A percentile compares a stretch with the other conserved stretches of the same genome.
phyloP scores from a whole-genome alignment of 37 sponge, comb jelly and placozoan genomes.

The Oopsacas minuta region DNA sequence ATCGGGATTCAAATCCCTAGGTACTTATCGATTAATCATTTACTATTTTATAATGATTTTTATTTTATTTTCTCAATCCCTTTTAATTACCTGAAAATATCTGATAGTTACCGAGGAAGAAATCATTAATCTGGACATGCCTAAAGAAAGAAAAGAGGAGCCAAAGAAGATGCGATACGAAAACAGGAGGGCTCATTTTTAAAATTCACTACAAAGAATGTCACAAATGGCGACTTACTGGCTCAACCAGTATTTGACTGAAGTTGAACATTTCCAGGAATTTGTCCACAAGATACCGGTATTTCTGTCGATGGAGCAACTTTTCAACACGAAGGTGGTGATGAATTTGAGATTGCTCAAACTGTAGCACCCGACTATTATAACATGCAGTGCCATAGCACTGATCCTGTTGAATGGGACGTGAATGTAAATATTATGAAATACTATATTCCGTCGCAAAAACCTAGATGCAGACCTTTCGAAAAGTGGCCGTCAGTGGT shows the following conservation, averaged over 20 bases:
- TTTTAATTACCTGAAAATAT: not conserved
- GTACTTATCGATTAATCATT: too few relatives aligned
- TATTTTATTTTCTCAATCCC: not conserved
- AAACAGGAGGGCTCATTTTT: not conserved
- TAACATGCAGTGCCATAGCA: not conserved
- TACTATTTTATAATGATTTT: too few relatives aligned
- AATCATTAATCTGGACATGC: not conserved
- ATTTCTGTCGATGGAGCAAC: not conserved
- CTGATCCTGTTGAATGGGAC: conserved; percentile 1
- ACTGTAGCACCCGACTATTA: not conserved
- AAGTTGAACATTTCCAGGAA: not conserved
- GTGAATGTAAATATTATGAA: not conserved
- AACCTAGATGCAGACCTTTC: not conserved
- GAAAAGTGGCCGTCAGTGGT: not conserved
- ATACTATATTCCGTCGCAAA: conserved; percentile 2
- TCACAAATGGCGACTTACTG: not conserved
- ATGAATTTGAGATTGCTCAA: not conserved
- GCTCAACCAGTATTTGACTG: not conserved
- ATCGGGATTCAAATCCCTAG: not conserved
- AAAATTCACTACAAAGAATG: not conserved
- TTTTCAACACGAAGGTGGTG: not conserved
- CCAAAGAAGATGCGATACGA: not conserved
- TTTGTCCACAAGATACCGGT: not conserved
- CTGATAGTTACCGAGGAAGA: not conserved
- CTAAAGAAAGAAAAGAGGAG: not conserved